Base-by-base conservation (phyloP, 2,797 vertebrate species). In the Moxostoma hubbsi region DNA sequence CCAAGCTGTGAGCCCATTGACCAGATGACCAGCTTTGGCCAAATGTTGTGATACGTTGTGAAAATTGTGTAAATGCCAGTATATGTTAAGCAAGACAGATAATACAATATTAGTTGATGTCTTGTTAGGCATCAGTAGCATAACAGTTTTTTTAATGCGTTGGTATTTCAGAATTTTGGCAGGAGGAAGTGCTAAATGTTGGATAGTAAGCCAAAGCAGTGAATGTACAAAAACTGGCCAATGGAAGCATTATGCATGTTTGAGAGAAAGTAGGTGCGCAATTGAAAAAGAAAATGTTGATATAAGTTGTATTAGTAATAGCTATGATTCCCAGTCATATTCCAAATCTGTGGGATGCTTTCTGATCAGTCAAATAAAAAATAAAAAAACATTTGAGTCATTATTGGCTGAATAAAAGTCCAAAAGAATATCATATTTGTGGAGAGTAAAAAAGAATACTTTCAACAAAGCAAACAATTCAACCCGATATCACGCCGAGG, bases 121-220 rank as follows among this genome's bases (percentile, higher is more conserved):
- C 36, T 62, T 70, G n/a, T 55, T 69, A 10, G 45, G n/a, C 13
- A 43, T 49, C 49, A 68, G 55, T 43, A 49, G 15, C 36, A 62
- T 66, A 16, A 63, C 43, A 51, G 18, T 68, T 49, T 57, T 57
- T 66, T 74, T 45, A 55, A 73, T 47, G 50, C 7, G 10, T 79
- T 82, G 15, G 45, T 70, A 64, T 62, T 66, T 49, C 53, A 24
- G 51, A 58, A 47, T 62, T 51, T 49, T 51, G 71, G 58, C 53
- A 74, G 61, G 50, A 63, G 58, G 58, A 66, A 43, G 73, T 71
- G 75, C n/a, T 53, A 53, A 78, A 63, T 82, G 16, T 58, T 66
- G 59, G 49, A 62, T 68, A 12, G 58, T 45, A 55, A 73, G 81
- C 70, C 76, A 79, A 74, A 82, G 9, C 12, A 15, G 36, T 64